Conservation (phyloP, 2,888 invertebrate species). For the Drosophila antonietae region DNA sequence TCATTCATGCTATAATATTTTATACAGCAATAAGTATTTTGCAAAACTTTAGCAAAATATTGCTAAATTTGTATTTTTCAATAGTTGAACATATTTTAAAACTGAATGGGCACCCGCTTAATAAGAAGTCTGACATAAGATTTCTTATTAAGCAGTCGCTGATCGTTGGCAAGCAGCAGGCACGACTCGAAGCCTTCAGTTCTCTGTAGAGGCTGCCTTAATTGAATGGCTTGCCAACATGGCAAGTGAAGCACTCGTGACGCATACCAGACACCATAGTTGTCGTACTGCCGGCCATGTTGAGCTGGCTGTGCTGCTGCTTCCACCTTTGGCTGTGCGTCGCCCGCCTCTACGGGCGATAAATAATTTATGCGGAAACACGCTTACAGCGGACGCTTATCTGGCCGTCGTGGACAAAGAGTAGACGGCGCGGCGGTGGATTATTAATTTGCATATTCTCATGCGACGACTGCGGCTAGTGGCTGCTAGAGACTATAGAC, state of each 20-base stretch:
- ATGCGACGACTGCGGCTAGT: conserved; percentile 23
- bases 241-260: conserved; percentile 15
- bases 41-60: too few relatives aligned
- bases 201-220: neutral
- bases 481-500: conserved; percentile 15
- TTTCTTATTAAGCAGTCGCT: neutral
- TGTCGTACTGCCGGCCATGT: conserved; percentile 51
- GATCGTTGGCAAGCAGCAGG: neutral
- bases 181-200: neutral
- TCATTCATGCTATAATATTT: too few relatives aligned
- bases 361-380: conserved; percentile 78
- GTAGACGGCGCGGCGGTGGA: conserved; percentile 21
- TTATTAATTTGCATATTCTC: conserved; percentile 58
- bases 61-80: too few relatives aligned
- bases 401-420: conserved; percentile 43
- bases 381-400: conserved; percentile 71
- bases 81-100: neutral
- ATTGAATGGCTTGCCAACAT: neutral
- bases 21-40: neutral
- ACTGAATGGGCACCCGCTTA: neutral
- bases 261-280: conserved; percentile 35
- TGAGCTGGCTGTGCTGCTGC: conserved; percentile 23
- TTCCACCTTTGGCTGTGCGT: conserved; percentile 1
- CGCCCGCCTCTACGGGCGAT: conserved; percentile 19
- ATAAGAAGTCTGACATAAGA: neutral